A percentile compares a stretch with the other conserved stretches of the same genome.
These are phyloP conservation scores for Brachyptera putata DNA, from an alignment of 2,888 invertebrate species.

Conservation along the genomic window DNA sequence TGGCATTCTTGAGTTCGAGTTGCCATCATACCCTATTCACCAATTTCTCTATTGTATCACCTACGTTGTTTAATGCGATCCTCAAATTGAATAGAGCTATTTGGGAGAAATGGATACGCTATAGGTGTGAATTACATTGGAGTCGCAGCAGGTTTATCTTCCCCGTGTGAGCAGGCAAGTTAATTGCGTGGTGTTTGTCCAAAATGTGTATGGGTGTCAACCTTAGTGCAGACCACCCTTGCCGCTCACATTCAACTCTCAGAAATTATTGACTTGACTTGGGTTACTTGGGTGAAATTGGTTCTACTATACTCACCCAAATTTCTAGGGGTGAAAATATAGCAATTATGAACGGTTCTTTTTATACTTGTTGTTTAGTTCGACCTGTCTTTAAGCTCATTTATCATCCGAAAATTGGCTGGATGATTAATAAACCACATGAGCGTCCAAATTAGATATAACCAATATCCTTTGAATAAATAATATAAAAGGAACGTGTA, in stretches of 20 bases:
- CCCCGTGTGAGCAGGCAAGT: slow-evolving; percentile 12
- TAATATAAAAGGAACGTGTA: too few relatives aligned
- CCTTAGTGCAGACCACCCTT: slow-evolving; percentile 2
- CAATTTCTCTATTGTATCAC: background rate
- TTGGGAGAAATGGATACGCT: background rate
- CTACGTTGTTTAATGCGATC: slow-evolving; percentile 14
- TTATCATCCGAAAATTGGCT: slow-evolving; percentile 10
- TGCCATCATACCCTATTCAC: background rate
- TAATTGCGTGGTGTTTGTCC: background rate
- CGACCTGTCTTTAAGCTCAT: slow-evolving; percentile 16
- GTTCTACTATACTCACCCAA: background rate
- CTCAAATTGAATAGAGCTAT: slow-evolving; percentile 8
- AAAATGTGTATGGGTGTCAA: background rate
- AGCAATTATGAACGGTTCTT: slow-evolving; percentile 11
- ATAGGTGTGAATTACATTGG: slow-evolving; percentile 2
- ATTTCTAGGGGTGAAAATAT: slow-evolving; percentile 12
- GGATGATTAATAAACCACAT: too few relatives aligned
- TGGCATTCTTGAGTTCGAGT: too few relatives aligned
- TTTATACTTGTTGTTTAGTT: slow-evolving; percentile 3
- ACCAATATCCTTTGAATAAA: too few relatives aligned
- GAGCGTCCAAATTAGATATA: too few relatives aligned
- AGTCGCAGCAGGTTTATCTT: slow-evolving; percentile 5
- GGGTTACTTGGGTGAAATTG: slow-evolving; percentile 4
- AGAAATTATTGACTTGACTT: slow-evolving; percentile 8
- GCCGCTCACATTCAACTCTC: background rate